Evolutionary conservation across 1,140 invertebrate species (phyloP).

Genomic region (Drosophila mauritiana): DNA sequence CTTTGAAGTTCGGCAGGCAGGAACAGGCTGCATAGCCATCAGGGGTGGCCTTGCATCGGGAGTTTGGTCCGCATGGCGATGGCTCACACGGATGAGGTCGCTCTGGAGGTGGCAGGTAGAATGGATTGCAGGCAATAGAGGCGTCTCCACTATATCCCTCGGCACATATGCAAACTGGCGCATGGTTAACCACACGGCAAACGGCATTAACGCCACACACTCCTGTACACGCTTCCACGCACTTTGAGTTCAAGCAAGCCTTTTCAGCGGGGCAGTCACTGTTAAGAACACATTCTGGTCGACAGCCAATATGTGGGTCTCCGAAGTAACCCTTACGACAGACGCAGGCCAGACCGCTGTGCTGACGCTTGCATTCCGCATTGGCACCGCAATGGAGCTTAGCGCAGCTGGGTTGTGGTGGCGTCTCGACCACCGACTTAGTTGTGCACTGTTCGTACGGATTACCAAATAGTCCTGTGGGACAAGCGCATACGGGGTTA

Average conservation of each 20-base stretch:
- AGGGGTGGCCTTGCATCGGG: conserved; percentile 89
- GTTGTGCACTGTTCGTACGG: conserved; percentile 91
- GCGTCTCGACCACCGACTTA: conserved; percentile 84
- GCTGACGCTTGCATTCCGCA: conserved; percentile 88
- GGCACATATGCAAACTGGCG: conserved; percentile 91
- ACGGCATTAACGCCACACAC: conserved; percentile 91
- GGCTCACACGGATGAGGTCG: conserved; percentile 87
- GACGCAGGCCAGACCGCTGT: conserved; percentile 87
- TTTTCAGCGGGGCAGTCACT: conserved; percentile 89
- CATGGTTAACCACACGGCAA: conserved; percentile 91
- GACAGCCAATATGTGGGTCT: conserved; percentile 90
- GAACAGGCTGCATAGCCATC: conserved; percentile 91
- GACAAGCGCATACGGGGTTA: conserved; percentile 91
- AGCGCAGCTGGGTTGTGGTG: conserved; percentile 88
- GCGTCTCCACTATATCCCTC: conserved; percentile 91
- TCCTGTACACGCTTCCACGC: conserved; percentile 90
- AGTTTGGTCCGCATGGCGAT: conserved; percentile 92
- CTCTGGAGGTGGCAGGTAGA: conserved; percentile 73
- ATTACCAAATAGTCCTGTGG: conserved; percentile 90
- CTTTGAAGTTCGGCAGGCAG: conserved; percentile 91
- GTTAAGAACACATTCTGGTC: conserved; percentile 92
- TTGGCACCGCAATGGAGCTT: conserved; percentile 90
- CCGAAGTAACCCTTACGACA: conserved; percentile 89
- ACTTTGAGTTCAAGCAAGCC: conserved; percentile 92
- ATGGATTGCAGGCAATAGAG: conserved; percentile 88